Conservation (phyloP, 2,888 invertebrate species). For the Agrochola litura region DNA sequence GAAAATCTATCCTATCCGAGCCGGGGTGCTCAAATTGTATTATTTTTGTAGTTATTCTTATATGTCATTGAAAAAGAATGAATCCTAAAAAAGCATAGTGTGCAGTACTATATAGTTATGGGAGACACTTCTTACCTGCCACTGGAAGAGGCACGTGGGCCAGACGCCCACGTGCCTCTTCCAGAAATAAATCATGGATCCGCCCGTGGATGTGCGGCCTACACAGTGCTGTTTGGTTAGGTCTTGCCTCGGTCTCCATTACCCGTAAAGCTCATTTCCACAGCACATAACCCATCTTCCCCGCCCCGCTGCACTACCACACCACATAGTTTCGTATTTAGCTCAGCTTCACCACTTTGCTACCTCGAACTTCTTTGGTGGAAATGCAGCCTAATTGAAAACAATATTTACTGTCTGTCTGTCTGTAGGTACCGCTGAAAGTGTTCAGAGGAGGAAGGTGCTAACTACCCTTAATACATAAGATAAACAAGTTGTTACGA, state of each 20-base stretch:
- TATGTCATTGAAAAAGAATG: too few species aligned
- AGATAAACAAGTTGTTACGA: slow-evolving; percentile 52
- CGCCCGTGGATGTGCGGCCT: too few species aligned
- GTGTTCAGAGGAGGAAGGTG: slow-evolving; percentile 2
- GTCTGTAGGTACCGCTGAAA: slow-evolving; percentile 29
- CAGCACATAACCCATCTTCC: not conserved
- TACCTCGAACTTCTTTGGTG: not conserved
- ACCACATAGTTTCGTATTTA: not conserved
- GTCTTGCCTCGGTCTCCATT: not conserved
- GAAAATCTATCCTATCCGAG: too few species aligned
- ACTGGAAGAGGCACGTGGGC: too few species aligned
- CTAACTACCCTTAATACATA: slow-evolving; percentile 42
- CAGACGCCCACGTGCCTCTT: too few species aligned
- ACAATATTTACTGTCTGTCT: not conserved
- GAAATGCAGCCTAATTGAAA: not conserved
- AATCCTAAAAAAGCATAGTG: too few species aligned
- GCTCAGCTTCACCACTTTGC: not conserved
- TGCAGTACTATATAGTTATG: too few species aligned
- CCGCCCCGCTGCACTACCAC: not conserved
- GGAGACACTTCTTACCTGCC: too few species aligned
- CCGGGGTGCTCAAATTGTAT: too few species aligned
- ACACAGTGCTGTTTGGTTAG: not conserved
- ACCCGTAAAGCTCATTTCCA: not conserved
- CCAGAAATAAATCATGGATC: too few species aligned
- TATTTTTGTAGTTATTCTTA: too few species aligned